Evolutionary conservation across 2,797 vertebrate species (phyloP).

Genomic region (Lepilemur septentrionalis): DNA sequence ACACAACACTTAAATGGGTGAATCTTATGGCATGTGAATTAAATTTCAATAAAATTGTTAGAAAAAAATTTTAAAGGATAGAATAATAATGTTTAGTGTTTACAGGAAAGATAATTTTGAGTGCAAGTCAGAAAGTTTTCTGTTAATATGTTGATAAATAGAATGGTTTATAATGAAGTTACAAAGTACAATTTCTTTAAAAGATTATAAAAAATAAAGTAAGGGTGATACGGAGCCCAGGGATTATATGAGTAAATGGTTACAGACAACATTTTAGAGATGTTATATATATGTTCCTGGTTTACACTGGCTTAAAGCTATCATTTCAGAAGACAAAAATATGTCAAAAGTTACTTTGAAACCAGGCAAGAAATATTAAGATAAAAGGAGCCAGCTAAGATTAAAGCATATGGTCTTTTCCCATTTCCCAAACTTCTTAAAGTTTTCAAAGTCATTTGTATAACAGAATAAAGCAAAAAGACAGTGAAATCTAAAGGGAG

Average conservation of each 20-base stretch:
- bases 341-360: conserved; percentile 54
- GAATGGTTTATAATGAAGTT: neutral
- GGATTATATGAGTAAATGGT: neutral
- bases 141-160: neutral
- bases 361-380: conserved; percentile 38
- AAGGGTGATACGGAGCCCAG: neutral
- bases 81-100: neutral
- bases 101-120: neutral
- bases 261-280: neutral
- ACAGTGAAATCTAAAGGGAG: neutral
- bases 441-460: conserved; percentile 50
- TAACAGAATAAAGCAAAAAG: conserved; percentile 47
- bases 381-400: conserved; percentile 42
- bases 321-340: conserved; percentile 47
- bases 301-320: conserved; percentile 13
- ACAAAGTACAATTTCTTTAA: neutral
- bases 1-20: neutral
- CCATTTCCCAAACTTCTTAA: conserved; percentile 50
- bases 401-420: conserved; percentile 17
- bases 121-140: neutral
- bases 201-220: neutral
- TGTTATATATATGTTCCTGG: neutral
- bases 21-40: neutral
- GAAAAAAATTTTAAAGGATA: neutral
- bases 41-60: neutral